Base-by-base conservation (phyloP, 1,140 invertebrate genomes). In the Calephelis nemesis region DNA sequence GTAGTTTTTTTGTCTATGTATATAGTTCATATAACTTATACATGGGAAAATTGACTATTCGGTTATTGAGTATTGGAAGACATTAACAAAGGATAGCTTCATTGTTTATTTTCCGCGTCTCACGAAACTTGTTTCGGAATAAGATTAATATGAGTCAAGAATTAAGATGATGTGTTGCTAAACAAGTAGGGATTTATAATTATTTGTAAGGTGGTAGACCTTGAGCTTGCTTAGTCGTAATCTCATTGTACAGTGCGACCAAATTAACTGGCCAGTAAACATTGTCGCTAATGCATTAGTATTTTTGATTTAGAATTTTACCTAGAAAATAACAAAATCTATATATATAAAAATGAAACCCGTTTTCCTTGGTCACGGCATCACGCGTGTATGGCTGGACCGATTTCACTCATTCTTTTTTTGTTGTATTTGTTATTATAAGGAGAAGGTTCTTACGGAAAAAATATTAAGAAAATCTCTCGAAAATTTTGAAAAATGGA, bases 11-110 rank as follows among this genome's bases (percentile, higher is more conserved):
- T 58, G 10, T 19, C 15, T 8, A 58, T 11, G 19, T 19, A 30
- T 11, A 58, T 15, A 58, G 52, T 58, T 58, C 19, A 58, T 58
- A 58, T 58, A 58, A 60, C 30, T n/a, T 40, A 60, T 60, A 60
- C 54, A 60, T 60, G 54, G 54, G 54, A 60, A 60, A 60, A 60
- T 60, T 60, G 12, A 40, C 58, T 60, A 60, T 60, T 60, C 58
- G 58, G 58, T 60, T 42, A 60, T 60, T 40, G 30, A n/a, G 30
- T 60, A 60, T 60, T 60, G 58, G 58, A 60, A 60, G 39, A 60
- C 39, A 42, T 58, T 30, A 11, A 52, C 50, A 47, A 66, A 66
- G 39, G 54, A 47, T 30, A 50, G 19, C 49, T 42, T 11, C 45
- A 47, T n/a, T 64, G 42, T 15, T 30, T 13, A 13, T 40, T 19